phyloP scores from a whole-genome alignment of 2,797 vertebrate genomes.

The Siniperca obscura region DNA sequence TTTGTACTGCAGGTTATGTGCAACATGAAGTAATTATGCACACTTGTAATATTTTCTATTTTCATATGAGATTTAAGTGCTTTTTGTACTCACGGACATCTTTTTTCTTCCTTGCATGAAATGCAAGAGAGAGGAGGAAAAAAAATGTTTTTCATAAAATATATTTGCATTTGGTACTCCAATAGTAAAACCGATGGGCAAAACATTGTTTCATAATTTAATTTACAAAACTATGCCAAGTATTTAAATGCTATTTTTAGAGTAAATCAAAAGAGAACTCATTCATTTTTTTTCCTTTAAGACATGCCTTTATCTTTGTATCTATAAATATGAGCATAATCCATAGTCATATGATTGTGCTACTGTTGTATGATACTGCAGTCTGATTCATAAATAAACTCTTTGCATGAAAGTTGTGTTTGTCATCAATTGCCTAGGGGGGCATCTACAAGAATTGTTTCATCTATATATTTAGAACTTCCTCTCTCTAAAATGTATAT shows the following conservation, averaged over 20 bases:
- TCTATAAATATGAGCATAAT: constrained; percentile 85
- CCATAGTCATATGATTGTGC: constrained; percentile 85
- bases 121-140: constrained; percentile 79
- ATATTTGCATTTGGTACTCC: constrained; percentile 87
- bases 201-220: constrained; percentile 83
- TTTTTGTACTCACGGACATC: constrained; percentile 85
- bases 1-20: constrained; percentile 86
- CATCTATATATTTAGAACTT: background rate
- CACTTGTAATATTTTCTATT: constrained; percentile 89
- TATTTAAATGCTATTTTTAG: constrained; percentile 88
- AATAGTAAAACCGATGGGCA: constrained; percentile 80
- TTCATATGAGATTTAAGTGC: constrained; percentile 88
- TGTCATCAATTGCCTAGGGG: constrained; percentile 60
- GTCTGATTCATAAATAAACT: constrained; percentile 88
- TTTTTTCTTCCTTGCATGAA: constrained; percentile 85
- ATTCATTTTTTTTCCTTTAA: constrained; percentile 81
- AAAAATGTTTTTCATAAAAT: constrained; percentile 83
- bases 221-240: constrained; percentile 87
- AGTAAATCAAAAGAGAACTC: constrained; percentile 80
- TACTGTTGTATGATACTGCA: constrained; percentile 86
- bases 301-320: constrained; percentile 86
- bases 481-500: background rate
- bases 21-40: constrained; percentile 86
- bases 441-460: constrained; percentile 10
- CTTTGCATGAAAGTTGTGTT: constrained; percentile 84